A percentile compares a stretch with the other conserved stretches of the same genome.
phyloP scores from a whole-genome alignment of 2,113 vertebrate genomes.

The Emydocephalus ijimae region DNA sequence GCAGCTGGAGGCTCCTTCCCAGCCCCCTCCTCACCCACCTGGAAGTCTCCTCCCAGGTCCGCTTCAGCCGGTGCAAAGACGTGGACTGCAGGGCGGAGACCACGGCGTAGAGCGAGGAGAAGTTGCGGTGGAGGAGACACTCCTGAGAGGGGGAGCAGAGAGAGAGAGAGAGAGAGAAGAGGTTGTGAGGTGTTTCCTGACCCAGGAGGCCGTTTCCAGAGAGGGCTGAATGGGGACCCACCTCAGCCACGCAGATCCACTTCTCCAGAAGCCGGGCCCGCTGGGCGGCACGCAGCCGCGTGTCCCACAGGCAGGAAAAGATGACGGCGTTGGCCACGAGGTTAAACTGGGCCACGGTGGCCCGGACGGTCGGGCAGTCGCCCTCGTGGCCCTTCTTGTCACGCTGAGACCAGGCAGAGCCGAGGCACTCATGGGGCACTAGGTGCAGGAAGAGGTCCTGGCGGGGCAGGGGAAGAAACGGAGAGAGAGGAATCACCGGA shows the following conservation, averaged over 20 bases:
- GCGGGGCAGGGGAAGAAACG: too few species aligned
- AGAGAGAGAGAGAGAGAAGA: too few species aligned
- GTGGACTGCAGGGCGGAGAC: conserved; percentile 86
- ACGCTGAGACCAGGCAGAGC: conserved; percentile 86
- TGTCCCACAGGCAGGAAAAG: conserved; percentile 78
- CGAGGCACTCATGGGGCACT: conserved; percentile 88
- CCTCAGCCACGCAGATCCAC: conserved; percentile 89
- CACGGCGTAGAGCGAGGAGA: conserved; percentile 86
- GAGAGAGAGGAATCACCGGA: background rate
- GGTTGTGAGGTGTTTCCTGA: background rate
- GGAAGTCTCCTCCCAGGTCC: conserved; percentile 84
- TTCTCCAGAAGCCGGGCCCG: conserved; percentile 86
- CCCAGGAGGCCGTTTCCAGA: background rate
- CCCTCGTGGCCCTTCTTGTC: conserved; percentile 82
- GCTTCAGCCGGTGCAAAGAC: conserved; percentile 83
- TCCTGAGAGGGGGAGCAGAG: conserved; percentile 63
- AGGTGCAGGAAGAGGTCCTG: conserved; percentile 86
- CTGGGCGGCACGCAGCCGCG: conserved; percentile 76
- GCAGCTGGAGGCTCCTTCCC: fast-evolving
- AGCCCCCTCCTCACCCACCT: conserved; percentile 62
- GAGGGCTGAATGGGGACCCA: conserved; percentile 46
- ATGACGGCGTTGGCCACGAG: conserved; percentile 81
- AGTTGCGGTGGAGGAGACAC: conserved; percentile 82
- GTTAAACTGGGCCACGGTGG: conserved; percentile 89
- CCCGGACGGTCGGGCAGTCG: conserved; percentile 82